A percentile compares a stretch with the other conserved stretches of the same genome.
These are phyloP conservation scores for Seriola rivoliana DNA, from an alignment of 2,113 vertebrate genomes.

Conservation along the genomic window DNA sequence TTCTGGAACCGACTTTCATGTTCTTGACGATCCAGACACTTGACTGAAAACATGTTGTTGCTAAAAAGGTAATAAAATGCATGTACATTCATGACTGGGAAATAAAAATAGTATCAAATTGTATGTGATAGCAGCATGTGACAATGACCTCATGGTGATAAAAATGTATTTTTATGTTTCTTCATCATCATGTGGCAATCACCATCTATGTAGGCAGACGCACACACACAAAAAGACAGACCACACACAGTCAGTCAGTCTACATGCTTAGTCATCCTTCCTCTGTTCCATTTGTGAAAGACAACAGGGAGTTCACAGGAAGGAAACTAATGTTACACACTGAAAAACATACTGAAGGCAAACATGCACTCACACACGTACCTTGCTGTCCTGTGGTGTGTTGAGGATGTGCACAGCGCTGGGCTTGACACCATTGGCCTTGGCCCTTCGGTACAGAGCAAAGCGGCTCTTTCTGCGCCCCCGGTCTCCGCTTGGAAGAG, in stretches of 20 bases:
- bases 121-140: neutral
- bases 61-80: neutral
- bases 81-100: neutral
- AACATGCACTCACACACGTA: slow-evolving; percentile 54
- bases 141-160: neutral
- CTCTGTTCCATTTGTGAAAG: slow-evolving; percentile 32
- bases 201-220: neutral
- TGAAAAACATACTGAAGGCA: slow-evolving; percentile 4
- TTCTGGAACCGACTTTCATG: neutral
- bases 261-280: slow-evolving; percentile 51
- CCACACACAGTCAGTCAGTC: neutral
- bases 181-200: neutral
- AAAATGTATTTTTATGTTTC: neutral
- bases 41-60: neutral
- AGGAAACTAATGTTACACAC: slow-evolving; percentile 51
- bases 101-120: neutral
- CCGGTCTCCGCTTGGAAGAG: slow-evolving; percentile 94
- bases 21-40: neutral
- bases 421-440: slow-evolving; percentile 97
- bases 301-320: slow-evolving; percentile 52
- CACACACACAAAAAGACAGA: neutral
- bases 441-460: slow-evolving; percentile 91
- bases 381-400: slow-evolving; percentile 96
- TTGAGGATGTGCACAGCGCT: slow-evolving; percentile 96
- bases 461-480: slow-evolving; percentile 98